These are phyloP conservation scores for Coelinius sp. DNA, from an alignment of 2,888 invertebrate genomes.

Conservation along the genomic window DNA sequence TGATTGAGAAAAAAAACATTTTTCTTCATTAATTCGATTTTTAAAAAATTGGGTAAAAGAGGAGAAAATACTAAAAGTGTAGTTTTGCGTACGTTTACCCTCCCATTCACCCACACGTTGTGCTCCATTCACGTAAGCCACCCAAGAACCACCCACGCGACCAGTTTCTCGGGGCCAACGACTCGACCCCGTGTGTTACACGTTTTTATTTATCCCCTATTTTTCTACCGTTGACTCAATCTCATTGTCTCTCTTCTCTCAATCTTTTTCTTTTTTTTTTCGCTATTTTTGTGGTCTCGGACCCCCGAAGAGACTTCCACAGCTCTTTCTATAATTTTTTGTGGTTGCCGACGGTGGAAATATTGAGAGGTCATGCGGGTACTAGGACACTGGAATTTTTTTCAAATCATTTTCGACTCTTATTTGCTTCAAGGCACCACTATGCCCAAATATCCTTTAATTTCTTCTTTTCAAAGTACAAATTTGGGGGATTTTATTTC, in stretches of 20 bases:
- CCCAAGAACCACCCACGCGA: not conserved
- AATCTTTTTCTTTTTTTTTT: constrained; percentile 28
- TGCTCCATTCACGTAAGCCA: constrained; percentile 28
- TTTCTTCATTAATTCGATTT: not conserved
- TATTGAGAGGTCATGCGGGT: constrained; percentile 24
- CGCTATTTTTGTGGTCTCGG: constrained; percentile 9
- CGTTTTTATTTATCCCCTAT: constrained; percentile 39
- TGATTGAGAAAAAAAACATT: not conserved
- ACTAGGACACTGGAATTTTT: not conserved
- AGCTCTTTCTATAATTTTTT: not conserved
- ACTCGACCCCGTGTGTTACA: constrained; percentile 38
- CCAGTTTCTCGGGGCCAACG: not conserved
- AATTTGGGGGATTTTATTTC: not conserved
- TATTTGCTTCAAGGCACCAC: not conserved
- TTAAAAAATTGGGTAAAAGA: not conserved
- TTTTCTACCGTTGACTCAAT: constrained; percentile 22
- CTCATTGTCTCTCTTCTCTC: constrained; percentile 39
- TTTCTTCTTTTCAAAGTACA: not conserved
- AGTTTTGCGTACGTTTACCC: constrained; percentile 24
- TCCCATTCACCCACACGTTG: constrained; percentile 22
- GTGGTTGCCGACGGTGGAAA: constrained; percentile 7
- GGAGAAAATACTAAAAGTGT: constrained; percentile 7
- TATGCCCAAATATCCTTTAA: not conserved
- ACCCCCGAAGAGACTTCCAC: not conserved
- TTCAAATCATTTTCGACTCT: not conserved